Conservation (phyloP, 2,888 invertebrate genomes). For the Ennomos erosarius region DNA sequence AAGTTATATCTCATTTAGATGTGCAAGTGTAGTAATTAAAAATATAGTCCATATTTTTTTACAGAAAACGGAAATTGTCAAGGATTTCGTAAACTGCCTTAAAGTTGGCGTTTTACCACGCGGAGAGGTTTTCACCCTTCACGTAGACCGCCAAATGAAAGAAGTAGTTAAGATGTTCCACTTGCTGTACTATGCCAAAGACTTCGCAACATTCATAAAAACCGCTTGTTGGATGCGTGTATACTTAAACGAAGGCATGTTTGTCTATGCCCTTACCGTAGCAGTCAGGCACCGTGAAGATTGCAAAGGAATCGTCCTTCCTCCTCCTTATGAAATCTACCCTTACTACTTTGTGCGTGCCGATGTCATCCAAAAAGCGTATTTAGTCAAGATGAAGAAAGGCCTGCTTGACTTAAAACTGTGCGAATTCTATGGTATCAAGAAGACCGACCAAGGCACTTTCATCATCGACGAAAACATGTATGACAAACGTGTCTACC, state of each 20-base stretch:
- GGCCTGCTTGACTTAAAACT: constrained; percentile 77
- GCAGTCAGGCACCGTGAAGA: constrained; percentile 82
- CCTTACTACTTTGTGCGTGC: constrained; percentile 88
- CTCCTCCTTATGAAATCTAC: constrained; percentile 85
- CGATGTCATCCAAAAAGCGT: constrained; percentile 86
- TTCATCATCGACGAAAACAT: constrained; percentile 88
- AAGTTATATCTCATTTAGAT: too few species aligned
- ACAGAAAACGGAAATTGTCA: constrained; percentile 85
- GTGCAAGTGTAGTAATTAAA: too few species aligned
- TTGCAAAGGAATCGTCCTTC: constrained; percentile 79
- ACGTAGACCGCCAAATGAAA: constrained; percentile 77
- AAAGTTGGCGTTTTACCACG: constrained; percentile 84
- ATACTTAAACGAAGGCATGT: constrained; percentile 84
- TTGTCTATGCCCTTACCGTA: constrained; percentile 82
- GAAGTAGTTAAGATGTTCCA: constrained; percentile 83
- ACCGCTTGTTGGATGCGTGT: constrained; percentile 82
- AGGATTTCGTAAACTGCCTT: constrained; percentile 82
- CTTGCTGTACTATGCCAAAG: constrained; percentile 81
- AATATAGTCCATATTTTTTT: constrained; percentile 30
- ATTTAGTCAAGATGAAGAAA: constrained; percentile 79
- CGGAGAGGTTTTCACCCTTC: constrained; percentile 80
- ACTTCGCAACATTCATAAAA: constrained; percentile 78
- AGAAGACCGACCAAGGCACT: constrained; percentile 76
- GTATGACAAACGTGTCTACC: constrained; percentile 82
- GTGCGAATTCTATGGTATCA: constrained; percentile 81